Evolutionary conservation across 2,797 vertebrate genomes (phyloP).

Genomic region (Oreochromis grahami): DNA sequence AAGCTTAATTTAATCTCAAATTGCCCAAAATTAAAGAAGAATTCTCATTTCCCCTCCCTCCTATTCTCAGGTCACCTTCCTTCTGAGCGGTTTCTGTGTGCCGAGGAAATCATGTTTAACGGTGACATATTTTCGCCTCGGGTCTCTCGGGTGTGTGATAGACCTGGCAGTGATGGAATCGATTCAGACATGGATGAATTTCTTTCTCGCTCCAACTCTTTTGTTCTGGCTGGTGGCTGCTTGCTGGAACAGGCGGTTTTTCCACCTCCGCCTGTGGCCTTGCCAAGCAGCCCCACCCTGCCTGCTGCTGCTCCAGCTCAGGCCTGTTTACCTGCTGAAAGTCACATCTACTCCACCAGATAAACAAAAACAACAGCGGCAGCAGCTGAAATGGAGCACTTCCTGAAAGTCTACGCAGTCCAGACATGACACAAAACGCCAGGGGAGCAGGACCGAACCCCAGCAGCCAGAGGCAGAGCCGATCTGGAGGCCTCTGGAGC

Average conservation of each 20-base stretch:
- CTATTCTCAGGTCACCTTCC: no score
- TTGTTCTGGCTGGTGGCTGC: conserved; percentile 1
- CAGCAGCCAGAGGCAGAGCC: not conserved
- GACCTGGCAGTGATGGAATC: not conserved
- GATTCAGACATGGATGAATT: not conserved
- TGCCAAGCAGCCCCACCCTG: conserved; percentile 64
- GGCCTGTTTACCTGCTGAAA: conserved; percentile 34
- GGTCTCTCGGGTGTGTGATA: not conserved
- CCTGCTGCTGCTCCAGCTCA: not conserved
- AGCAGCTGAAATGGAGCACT: not conserved
- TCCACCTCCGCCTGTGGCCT: conserved; percentile 33
- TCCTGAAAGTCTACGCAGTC: not conserved
- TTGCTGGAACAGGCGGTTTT: not conserved
- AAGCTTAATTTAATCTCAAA: not conserved
- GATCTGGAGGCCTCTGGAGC: not conserved
- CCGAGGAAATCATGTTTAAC: not conserved
- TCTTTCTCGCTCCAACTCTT: not conserved
- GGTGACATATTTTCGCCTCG: not conserved
- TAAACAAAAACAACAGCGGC: not conserved
- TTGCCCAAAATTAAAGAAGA: not conserved
- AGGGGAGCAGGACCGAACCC: not conserved
- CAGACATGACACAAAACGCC: not conserved
- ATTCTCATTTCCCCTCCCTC: not conserved
- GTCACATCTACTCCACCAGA: not conserved
- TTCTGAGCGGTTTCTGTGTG: not conserved